phyloP scores from a whole-genome alignment of 2,113 vertebrate genomes.

The Oxyruncus cristatus region DNA sequence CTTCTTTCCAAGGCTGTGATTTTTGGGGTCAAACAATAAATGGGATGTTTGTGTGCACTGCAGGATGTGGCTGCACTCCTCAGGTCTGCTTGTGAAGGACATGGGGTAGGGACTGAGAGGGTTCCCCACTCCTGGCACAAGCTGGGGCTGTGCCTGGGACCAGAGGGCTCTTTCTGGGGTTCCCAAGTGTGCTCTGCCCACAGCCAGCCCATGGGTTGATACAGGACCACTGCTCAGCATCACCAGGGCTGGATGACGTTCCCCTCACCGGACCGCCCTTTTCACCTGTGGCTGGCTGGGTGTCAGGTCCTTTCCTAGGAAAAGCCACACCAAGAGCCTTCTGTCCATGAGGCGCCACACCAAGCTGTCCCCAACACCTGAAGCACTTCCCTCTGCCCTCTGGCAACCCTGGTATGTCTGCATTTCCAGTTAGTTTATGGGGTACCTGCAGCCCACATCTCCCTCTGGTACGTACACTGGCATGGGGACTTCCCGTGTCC shows the following conservation, averaged over 20 bases:
- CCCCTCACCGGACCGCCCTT: neutral
- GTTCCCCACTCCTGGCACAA: neutral
- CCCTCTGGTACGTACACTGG: neutral
- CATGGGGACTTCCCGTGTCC: neutral
- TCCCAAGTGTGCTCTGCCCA: neutral
- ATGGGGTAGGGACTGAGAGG: neutral
- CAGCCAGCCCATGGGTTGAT: fast-evolving
- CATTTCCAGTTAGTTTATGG: neutral
- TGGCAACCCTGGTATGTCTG: fast-evolving
- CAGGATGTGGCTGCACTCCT: neutral
- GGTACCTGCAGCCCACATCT: neutral
- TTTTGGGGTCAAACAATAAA: conserved; percentile 20
- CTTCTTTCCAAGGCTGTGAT: neutral
- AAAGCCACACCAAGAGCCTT: neutral
- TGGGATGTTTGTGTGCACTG: neutral
- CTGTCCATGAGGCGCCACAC: neutral
- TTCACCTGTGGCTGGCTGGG: neutral
- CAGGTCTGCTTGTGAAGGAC: fast-evolving
- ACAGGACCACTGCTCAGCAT: neutral
- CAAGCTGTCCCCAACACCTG: neutral
- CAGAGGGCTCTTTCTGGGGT: neutral
- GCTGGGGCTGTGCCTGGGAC: neutral
- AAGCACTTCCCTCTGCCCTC: neutral
- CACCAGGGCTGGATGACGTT: neutral
- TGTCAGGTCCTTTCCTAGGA: neutral